Conservation (phyloP, 1,140 invertebrate genomes). For the Eriosoma lanigerum region DNA sequence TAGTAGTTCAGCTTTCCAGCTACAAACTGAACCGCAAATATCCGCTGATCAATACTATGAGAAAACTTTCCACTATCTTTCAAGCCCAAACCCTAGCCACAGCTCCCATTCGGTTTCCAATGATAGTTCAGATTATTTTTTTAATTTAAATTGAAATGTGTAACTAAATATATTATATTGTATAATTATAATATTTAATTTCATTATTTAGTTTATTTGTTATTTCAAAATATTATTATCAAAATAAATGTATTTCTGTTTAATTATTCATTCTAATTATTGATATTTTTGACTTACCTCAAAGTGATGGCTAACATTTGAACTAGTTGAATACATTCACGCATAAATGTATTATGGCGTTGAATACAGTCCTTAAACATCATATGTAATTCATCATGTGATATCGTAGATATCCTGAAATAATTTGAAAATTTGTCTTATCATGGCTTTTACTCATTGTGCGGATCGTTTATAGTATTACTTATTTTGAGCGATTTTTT, state of each 20-base stretch:
- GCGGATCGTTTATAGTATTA: no score
- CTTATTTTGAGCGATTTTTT: no score
- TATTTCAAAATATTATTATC: neutral
- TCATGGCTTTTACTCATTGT: no score
- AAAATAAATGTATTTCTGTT: neutral
- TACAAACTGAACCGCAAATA: slow-evolving; percentile 4
- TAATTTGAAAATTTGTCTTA: slow-evolving; percentile 36
- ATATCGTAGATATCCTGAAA: slow-evolving; percentile 26
- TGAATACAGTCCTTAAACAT: neutral
- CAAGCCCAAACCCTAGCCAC: slow-evolving; percentile 2
- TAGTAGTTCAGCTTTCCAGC: neutral
- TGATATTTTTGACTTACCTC: neutral
- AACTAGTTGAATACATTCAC: neutral
- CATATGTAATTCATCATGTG: slow-evolving; percentile 21
- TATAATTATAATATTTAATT: slow-evolving; percentile 6
- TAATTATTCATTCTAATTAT: neutral
- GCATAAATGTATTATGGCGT: slow-evolving; percentile 19
- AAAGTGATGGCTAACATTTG: slow-evolving; percentile 40
- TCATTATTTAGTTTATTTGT: neutral
- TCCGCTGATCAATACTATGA: slow-evolving; percentile 1
- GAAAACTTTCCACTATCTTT: neutral
- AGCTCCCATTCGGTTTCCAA: neutral
- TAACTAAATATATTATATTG: neutral
- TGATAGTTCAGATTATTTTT: neutral
- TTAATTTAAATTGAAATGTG: slow-evolving; percentile 9